Evolutionary conservation across 2,888 invertebrate species (phyloP).

Genomic region (Congeria kusceri): DNA sequence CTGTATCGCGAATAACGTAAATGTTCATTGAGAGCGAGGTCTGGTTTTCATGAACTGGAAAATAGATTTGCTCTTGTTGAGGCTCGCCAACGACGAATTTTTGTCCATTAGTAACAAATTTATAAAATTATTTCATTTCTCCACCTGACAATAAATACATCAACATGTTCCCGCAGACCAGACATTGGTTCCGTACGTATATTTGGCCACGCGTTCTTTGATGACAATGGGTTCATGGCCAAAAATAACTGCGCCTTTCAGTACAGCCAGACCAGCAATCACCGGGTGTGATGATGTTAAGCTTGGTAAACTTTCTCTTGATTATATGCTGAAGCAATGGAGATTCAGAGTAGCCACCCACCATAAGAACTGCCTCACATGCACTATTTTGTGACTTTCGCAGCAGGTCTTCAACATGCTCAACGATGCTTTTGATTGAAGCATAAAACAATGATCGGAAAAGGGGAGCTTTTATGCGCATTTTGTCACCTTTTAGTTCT

Average conservation of each 20-base stretch:
- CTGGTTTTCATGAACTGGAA: neutral
- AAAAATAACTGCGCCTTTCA: neutral
- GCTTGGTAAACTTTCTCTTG: neutral
- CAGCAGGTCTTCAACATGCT: conserved; percentile 29
- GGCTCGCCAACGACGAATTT: neutral
- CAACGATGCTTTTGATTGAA: conserved; percentile 27
- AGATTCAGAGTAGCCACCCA: conserved; percentile 47
- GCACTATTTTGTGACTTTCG: conserved; percentile 14
- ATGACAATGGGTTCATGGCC: neutral
- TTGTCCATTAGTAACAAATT: neutral
- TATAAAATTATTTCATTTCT: too few species aligned
- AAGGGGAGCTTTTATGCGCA: conserved; percentile 25
- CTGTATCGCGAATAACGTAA: neutral
- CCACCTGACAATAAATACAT: too few species aligned
- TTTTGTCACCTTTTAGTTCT: conserved; percentile 23
- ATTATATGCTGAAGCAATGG: conserved; percentile 29
- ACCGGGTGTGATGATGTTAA: neutral
- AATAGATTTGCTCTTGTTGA: neutral
- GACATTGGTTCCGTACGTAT: conserved; percentile 1
- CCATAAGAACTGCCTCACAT: conserved; percentile 37
- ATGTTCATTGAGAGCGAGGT: neutral
- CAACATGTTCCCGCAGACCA: neutral
- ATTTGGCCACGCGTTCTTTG: neutral
- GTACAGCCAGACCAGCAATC: conserved; percentile 2
- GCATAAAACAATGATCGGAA: conserved; percentile 25